Conservation (phyloP, 2,113 vertebrate genomes). For the Dolichallabes microphthalmus region DNA sequence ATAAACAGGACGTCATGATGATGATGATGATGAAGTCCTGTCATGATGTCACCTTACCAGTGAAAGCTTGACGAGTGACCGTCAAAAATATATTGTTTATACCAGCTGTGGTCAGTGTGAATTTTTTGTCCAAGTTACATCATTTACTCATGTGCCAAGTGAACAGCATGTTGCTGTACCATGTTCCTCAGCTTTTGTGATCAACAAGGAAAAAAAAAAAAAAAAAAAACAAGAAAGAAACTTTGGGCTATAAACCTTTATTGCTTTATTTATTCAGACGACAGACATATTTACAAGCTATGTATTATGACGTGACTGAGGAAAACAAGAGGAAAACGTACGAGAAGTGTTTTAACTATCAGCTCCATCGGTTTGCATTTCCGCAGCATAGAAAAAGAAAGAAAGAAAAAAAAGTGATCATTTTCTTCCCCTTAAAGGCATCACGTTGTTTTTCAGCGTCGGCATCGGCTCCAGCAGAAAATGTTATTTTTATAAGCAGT, state of each 20-base stretch:
- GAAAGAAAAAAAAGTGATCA: background rate
- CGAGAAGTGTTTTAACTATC: slow-evolving; percentile 1
- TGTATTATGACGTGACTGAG: slow-evolving; percentile 7
- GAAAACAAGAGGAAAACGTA: background rate
- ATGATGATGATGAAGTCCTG: slow-evolving; percentile 34
- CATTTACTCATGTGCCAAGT: slow-evolving; percentile 62
- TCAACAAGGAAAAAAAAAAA: slow-evolving; percentile 13
- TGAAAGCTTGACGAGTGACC: slow-evolving; percentile 56
- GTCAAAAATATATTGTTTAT: slow-evolving; percentile 49
- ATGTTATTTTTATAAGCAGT: slow-evolving; percentile 53
- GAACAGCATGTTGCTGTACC: slow-evolving; percentile 55
- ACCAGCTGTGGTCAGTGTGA: slow-evolving; percentile 60
- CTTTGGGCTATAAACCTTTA: slow-evolving; percentile 16
- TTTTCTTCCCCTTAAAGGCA: slow-evolving; percentile 7
- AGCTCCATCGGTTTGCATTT: slow-evolving; percentile 15
- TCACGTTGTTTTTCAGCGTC: slow-evolving; percentile 17
- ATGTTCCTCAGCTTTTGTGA: slow-evolving; percentile 17
- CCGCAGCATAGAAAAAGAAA: background rate
- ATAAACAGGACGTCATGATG: slow-evolving; percentile 46
- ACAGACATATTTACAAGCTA: slow-evolving; percentile 7
- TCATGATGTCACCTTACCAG: slow-evolving; percentile 50
- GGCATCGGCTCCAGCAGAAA: slow-evolving; percentile 24
- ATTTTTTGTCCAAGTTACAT: slow-evolving; percentile 30
- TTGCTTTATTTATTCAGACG: slow-evolving; percentile 22
- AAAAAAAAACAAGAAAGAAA: background rate